Evolutionary conservation across 2,888 invertebrate genomes (phyloP).

Genomic region (Noctua janthina): DNA sequence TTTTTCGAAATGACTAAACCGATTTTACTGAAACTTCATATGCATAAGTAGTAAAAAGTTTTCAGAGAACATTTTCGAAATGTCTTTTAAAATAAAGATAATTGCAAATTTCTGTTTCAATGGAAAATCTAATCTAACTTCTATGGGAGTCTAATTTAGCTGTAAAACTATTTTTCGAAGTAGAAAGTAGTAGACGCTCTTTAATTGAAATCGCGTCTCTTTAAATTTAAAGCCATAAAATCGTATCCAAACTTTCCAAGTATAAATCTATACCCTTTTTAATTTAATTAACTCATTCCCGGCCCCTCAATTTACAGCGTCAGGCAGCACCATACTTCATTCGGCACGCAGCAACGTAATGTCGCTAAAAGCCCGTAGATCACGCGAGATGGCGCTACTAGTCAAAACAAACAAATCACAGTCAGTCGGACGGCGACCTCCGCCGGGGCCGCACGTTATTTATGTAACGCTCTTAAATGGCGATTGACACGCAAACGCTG

Average conservation of each 20-base stretch:
- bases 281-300: slow-evolving; percentile 68
- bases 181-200: too few relatives aligned
- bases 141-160: too few relatives aligned
- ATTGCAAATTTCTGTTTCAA: too few relatives aligned
- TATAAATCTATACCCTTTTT: slow-evolving; percentile 57
- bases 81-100: too few relatives aligned
- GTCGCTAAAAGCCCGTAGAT: slow-evolving; percentile 75
- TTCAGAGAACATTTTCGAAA: too few relatives aligned
- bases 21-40: too few relatives aligned
- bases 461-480: slow-evolving; percentile 65
- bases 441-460: slow-evolving; percentile 69
- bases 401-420: slow-evolving; percentile 82
- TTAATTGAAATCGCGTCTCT: neutral
- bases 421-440: slow-evolving; percentile 72
- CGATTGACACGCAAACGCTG: slow-evolving; percentile 69
- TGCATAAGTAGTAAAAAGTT: too few relatives aligned
- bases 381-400: slow-evolving; percentile 80
- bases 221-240: slow-evolving; percentile 12
- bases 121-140: too few relatives aligned
- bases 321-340: slow-evolving; percentile 59
- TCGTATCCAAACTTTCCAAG: slow-evolving; percentile 24
- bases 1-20: too few relatives aligned
- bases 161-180: too few relatives aligned
- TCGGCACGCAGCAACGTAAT: slow-evolving; percentile 64
- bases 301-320: slow-evolving; percentile 59